These are phyloP conservation scores for Avahi laniger DNA, from an alignment of 2,797 vertebrate species.

Conservation along the genomic window DNA sequence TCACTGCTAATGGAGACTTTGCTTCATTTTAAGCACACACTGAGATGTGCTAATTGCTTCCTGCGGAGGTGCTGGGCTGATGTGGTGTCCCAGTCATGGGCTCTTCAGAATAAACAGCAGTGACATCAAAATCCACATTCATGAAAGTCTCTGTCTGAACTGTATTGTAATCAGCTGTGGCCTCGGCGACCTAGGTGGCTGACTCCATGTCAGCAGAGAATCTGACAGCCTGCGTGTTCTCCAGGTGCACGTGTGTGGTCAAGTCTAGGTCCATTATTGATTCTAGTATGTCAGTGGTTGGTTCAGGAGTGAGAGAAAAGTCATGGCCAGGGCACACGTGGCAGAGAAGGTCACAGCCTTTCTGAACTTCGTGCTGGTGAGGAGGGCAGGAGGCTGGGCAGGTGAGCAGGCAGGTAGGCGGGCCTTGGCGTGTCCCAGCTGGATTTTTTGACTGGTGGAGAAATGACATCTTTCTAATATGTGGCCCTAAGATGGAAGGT, in stretches of 20 bases:
- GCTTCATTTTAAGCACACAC: not conserved
- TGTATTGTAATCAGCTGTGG: not conserved
- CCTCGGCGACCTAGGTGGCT: not conserved
- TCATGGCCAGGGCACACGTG: not conserved
- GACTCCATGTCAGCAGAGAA: not conserved
- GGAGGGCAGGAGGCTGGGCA: accelerated
- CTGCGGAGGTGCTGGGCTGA: not conserved
- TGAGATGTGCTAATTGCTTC: not conserved
- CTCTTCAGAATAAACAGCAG: not conserved
- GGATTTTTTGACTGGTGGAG: not conserved
- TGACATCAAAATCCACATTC: not conserved
- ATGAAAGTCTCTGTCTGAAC: not conserved
- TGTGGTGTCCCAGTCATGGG: not conserved
- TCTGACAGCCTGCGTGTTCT: not conserved
- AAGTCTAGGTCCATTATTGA: not conserved
- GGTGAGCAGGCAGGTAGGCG: not conserved
- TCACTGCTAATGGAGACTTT: not conserved
- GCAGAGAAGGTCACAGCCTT: not conserved
- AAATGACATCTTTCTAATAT: not conserved
- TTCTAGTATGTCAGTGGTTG: not conserved
- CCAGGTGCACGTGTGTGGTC: not conserved
- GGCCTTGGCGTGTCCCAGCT: too few relatives aligned
- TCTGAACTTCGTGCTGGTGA: not conserved
- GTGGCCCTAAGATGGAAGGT: not conserved
- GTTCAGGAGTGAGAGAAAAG: not conserved